Percentiles rank a stretch among this genome's conserved stretches.
Conservation (phyloP, 2,888 invertebrate genomes). For the Pyrgus malvae region DNA sequence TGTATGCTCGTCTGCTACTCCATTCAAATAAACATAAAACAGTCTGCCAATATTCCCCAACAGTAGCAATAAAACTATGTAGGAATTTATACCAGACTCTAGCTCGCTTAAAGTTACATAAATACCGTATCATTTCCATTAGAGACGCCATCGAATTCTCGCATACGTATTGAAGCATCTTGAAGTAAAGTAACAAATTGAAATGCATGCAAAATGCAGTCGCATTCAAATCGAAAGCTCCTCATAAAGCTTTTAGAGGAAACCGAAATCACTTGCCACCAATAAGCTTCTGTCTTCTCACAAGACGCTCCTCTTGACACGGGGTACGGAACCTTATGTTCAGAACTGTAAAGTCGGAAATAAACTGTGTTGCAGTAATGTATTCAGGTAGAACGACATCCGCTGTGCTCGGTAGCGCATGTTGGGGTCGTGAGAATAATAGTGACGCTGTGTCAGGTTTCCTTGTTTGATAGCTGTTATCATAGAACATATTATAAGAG, state of each 20-base stretch:
- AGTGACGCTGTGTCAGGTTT: no score
- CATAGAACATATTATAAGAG: no score
- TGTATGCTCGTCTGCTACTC: no score
- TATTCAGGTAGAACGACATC: not conserved
- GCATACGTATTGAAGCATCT: not conserved
- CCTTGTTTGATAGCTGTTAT: no score
- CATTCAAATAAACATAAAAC: no score
- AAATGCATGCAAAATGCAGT: constrained; percentile 2
- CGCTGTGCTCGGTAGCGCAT: not conserved
- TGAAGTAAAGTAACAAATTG: constrained; percentile 9
- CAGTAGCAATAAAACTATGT: no score
- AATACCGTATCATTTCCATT: no score
- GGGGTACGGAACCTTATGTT: not conserved
- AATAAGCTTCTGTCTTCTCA: constrained; percentile 12
- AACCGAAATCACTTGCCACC: constrained; percentile 19
- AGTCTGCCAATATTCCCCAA: no score
- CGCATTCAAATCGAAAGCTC: constrained; percentile 5
- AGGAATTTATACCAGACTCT: no score
- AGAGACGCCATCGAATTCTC: no score
- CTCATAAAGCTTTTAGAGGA: constrained; percentile 17
- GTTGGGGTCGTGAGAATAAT: no score
- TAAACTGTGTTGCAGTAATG: not conserved
- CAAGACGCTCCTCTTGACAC: not conserved
- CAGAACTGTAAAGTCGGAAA: not conserved
- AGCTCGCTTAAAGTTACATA: no score